A percentile compares a stretch with the other conserved stretches of the same genome.
These are phyloP conservation scores for Antigone vipio DNA, from an alignment of 2,113 vertebrate species.

Conservation along the genomic window DNA sequence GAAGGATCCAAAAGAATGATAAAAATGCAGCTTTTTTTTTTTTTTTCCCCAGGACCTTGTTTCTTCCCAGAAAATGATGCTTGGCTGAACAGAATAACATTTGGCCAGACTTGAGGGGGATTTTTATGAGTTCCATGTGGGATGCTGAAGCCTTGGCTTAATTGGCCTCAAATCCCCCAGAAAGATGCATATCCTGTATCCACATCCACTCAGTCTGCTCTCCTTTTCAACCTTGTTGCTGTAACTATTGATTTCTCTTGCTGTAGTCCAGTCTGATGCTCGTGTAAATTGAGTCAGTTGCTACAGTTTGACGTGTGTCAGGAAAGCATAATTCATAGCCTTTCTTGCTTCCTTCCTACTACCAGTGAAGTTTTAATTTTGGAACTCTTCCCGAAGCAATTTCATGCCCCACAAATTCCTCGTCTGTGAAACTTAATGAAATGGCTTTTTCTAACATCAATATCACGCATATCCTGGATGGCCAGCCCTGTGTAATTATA, in stretches of 20 bases:
- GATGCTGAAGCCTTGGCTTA: not conserved
- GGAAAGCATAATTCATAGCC: not conserved
- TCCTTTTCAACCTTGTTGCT: not conserved
- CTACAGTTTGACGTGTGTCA: not conserved
- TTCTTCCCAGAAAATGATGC: not conserved
- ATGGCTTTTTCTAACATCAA: not conserved
- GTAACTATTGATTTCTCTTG: not conserved
- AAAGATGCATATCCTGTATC: not conserved
- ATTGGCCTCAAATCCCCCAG: not conserved
- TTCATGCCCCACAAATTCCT: not conserved
- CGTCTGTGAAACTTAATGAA: not conserved
- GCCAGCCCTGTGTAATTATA: not conserved
- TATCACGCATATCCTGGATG: not conserved
- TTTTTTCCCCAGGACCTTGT: not conserved
- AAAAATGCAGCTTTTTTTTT: not conserved
- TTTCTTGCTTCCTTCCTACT: not conserved
- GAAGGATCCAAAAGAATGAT: not conserved
- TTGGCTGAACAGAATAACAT: not conserved
- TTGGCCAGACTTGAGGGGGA: not conserved
- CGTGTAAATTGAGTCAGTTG: not conserved
- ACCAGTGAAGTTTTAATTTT: not conserved
- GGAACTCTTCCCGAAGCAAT: not conserved
- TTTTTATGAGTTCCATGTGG: constrained; percentile 22
- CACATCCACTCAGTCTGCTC: not conserved
- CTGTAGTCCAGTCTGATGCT: not conserved